A percentile compares a stretch with the other conserved stretches of the same genome.
These are phyloP conservation scores for Drusus annulatus DNA, from an alignment of 1,140 invertebrate species.

Conservation along the genomic window DNA sequence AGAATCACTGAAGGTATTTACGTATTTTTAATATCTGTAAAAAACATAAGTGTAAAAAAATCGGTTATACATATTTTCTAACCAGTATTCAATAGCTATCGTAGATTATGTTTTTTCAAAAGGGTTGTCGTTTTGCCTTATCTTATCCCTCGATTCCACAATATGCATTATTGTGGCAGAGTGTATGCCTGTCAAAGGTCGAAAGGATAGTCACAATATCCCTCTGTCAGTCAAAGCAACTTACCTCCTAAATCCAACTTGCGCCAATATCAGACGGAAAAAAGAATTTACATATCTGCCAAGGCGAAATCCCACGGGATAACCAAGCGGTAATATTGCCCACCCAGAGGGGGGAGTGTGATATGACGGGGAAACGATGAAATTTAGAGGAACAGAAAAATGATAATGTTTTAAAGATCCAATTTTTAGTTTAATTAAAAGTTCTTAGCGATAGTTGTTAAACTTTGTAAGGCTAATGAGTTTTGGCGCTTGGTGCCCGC, in stretches of 20 bases:
- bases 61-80: too few species aligned
- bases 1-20: too few species aligned
- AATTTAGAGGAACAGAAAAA: too few species aligned
- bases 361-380: background rate
- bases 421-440: too few species aligned
- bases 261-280: slow-evolving; percentile 37
- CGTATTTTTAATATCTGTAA: too few species aligned
- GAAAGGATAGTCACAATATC: slow-evolving; percentile 32
- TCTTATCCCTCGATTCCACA: background rate
- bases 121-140: background rate
- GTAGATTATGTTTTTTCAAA: background rate
- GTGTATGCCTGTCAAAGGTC: slow-evolving; percentile 19
- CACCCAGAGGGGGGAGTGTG: slow-evolving; percentile 1
- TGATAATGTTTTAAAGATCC: too few species aligned
- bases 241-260: slow-evolving; percentile 36
- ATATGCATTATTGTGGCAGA: background rate
- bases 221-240: slow-evolving; percentile 47
- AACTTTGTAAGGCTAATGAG: too few species aligned
- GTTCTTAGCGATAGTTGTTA: too few species aligned
- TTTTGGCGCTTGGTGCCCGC: too few species aligned
- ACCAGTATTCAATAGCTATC: background rate
- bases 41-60: too few species aligned
- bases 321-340: slow-evolving; percentile 7
- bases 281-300: slow-evolving; percentile 45
- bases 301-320: slow-evolving; percentile 28